Conservation (phyloP, 2,113 vertebrate genomes). For the Herpetotheres cachinnans region DNA sequence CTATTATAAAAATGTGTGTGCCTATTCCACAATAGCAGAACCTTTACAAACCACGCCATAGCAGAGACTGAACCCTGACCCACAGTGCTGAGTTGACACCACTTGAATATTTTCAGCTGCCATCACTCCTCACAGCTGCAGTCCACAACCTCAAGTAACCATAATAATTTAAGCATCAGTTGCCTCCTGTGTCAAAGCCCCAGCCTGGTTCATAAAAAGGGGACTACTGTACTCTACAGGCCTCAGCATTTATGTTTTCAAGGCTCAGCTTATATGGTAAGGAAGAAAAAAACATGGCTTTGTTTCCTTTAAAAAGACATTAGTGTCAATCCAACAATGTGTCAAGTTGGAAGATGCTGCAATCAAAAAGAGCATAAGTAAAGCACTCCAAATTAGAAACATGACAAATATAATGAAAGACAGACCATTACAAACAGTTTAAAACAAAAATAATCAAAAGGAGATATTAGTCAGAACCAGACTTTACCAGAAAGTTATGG, state of each 20-base stretch:
- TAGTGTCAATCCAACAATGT: not conserved
- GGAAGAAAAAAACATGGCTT: not conserved
- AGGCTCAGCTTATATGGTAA: not conserved
- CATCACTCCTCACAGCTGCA: not conserved
- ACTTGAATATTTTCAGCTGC: not conserved
- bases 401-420: not conserved
- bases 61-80: not conserved
- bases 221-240: not conserved
- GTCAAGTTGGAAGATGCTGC: not conserved
- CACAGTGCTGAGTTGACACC: not conserved
- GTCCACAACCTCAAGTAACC: not conserved
- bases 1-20: not conserved
- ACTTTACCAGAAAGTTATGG: not conserved
- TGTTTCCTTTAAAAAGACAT: not conserved
- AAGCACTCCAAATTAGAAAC: not conserved
- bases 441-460: not conserved
- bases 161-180: not conserved
- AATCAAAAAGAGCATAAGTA: not conserved
- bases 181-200: not conserved
- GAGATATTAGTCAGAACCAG: not conserved
- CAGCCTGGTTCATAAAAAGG: not conserved
- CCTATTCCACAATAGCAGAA: not conserved
- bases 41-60: not conserved
- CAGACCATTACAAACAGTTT: not conserved
- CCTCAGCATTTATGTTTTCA: not conserved